phyloP scores from a whole-genome alignment of 2,797 vertebrate genomes.

The Lycodopsis pacificus region DNA sequence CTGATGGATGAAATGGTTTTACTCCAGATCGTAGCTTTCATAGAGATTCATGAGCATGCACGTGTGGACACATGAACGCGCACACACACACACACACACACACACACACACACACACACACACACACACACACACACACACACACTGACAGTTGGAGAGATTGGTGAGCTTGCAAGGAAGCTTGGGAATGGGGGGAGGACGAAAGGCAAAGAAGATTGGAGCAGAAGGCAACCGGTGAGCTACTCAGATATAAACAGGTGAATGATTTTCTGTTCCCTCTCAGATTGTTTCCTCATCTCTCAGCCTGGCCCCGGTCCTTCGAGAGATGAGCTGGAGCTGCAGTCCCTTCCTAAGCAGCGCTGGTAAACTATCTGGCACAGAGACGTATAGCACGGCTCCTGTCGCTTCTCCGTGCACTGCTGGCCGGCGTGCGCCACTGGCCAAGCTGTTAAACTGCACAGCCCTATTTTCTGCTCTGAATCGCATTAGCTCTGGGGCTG shows the following conservation, averaged over 20 bases:
- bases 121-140: not conserved
- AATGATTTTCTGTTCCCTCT: constrained; percentile 70
- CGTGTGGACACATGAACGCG: constrained; percentile 34
- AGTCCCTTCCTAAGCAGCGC: constrained; percentile 57
- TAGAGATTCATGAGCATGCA: constrained; percentile 69
- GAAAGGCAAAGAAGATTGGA: constrained; percentile 56
- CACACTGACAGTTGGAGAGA: constrained; percentile 52
- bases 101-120: not conserved
- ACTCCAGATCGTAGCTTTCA: constrained; percentile 68
- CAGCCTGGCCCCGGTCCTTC: constrained; percentile 40
- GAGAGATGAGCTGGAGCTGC: constrained; percentile 56
- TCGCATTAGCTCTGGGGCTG: constrained; percentile 70
- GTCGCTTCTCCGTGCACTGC: constrained; percentile 53
- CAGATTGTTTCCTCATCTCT: constrained; percentile 71
- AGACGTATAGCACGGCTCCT: constrained; percentile 60
- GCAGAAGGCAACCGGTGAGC: constrained; percentile 62
- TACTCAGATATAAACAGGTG: constrained; percentile 75
- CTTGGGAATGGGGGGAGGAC: constrained; percentile 41
- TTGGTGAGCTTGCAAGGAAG: constrained; percentile 51
- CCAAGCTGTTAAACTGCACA: constrained; percentile 74
- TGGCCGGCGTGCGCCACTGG: constrained; percentile 58
- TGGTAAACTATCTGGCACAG: constrained; percentile 67
- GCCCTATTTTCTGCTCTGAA: constrained; percentile 65
- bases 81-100: constrained; percentile 8
- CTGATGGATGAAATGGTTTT: constrained; percentile 70